Evolutionary conservation across 2,888 invertebrate species (phyloP).

Genomic region (Saturnia pavonia): DNA sequence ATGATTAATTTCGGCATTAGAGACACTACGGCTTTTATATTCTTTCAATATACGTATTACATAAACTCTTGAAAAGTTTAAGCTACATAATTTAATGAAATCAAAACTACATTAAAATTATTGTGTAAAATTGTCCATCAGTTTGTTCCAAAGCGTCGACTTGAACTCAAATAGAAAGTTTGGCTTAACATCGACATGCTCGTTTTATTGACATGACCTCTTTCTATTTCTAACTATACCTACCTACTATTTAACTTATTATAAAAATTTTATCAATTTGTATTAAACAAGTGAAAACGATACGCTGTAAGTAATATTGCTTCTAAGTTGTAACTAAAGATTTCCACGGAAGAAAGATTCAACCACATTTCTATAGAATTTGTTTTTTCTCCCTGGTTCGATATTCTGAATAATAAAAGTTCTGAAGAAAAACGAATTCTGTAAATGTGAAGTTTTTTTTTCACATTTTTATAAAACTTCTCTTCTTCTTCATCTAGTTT

Average conservation of each 20-base stretch:
- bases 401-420: too few relatives aligned
- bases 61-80: neutral
- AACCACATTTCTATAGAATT: too few relatives aligned
- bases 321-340: neutral
- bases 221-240: neutral
- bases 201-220: neutral
- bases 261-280: neutral
- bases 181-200: neutral
- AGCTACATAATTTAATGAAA: neutral
- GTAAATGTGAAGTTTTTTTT: too few relatives aligned
- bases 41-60: neutral
- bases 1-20: too few relatives aligned
- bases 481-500: neutral
- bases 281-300: neutral
- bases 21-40: too few relatives aligned
- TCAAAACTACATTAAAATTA: neutral
- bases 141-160: neutral
- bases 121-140: neutral
- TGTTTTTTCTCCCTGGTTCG: neutral
- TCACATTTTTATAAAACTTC: neutral
- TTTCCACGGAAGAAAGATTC: too few relatives aligned
- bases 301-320: neutral
- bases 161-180: slow-evolving; percentile 2
- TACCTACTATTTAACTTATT: neutral
- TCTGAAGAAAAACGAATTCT: too few relatives aligned